Percentiles rank a stretch among this genome's conserved stretches.
Conservation (phyloP, 2,888 invertebrate genomes). For the Serripes groenlandicus region DNA sequence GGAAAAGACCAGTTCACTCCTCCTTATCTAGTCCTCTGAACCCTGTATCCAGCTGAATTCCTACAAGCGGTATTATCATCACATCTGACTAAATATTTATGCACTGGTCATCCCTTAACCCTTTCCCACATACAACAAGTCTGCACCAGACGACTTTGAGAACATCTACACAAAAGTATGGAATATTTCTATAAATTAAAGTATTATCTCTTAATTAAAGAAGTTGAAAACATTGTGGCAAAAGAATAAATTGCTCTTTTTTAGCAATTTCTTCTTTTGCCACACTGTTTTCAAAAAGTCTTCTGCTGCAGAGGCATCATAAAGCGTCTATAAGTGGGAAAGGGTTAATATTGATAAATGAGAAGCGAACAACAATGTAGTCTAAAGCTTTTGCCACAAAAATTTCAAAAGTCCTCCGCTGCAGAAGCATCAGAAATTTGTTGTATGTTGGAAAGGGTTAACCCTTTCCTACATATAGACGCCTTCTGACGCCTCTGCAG, state of each 20-base stretch:
- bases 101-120: background rate
- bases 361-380: too few relatives aligned
- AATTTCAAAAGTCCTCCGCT: too few relatives aligned
- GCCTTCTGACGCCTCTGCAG: too few relatives aligned
- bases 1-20: too few relatives aligned
- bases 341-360: too few relatives aligned
- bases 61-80: too few relatives aligned
- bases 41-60: too few relatives aligned
- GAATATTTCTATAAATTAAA: background rate
- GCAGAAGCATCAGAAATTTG: background rate
- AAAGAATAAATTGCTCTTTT: background rate
- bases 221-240: background rate
- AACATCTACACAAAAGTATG: background rate
- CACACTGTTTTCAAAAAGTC: background rate
- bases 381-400: too few relatives aligned
- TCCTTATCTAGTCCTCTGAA: too few relatives aligned
- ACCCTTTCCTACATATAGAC: too few relatives aligned
- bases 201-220: background rate
- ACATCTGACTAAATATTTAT: too few relatives aligned
- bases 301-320: background rate
- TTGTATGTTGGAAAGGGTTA: background rate
- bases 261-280: constrained; percentile 1
- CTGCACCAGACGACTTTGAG: background rate
- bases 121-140: background rate
- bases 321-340: background rate